Evolutionary conservation across 2,797 vertebrate species (phyloP).

Genomic region (Myotis myotis): DNA sequence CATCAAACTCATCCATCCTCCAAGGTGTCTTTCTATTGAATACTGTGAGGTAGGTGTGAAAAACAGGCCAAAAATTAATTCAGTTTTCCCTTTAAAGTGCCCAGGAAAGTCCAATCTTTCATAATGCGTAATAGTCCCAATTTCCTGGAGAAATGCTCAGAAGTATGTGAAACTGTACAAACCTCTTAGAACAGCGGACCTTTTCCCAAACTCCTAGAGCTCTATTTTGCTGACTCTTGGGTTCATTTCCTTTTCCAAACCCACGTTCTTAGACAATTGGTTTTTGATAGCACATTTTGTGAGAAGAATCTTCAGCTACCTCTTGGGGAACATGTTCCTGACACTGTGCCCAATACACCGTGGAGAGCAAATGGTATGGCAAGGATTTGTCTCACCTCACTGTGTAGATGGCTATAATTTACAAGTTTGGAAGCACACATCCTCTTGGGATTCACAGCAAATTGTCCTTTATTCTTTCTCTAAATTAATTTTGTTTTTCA

Average conservation of each 20-base stretch:
- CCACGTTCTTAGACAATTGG: conserved; percentile 66
- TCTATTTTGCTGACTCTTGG: conserved; percentile 4
- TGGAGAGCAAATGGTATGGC: conserved; percentile 55
- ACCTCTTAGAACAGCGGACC: conserved; percentile 60
- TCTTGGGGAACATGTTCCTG: conserved; percentile 59
- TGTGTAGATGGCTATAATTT: conserved; percentile 67
- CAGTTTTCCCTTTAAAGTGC: conserved; percentile 77
- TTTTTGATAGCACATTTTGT: conserved; percentile 72
- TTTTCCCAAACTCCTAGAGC: conserved; percentile 71
- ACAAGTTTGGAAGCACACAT: conserved; percentile 69
- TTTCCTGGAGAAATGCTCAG: conserved; percentile 81
- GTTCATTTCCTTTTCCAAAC: conserved; percentile 76
- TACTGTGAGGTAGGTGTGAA: conserved; percentile 76
- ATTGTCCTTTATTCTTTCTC: conserved; percentile 47
- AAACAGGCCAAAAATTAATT: conserved; percentile 81
- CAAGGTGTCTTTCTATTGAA: conserved; percentile 66
- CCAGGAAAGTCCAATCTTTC: conserved; percentile 78
- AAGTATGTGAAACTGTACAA: conserved; percentile 72
- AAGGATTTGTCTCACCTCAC: conserved; percentile 44
- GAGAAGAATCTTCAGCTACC: conserved; percentile 74
- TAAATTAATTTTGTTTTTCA: conserved; percentile 74
- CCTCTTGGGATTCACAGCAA: conserved; percentile 44
- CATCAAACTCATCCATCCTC: conserved; percentile 52
- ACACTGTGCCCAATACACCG: conserved; percentile 32
- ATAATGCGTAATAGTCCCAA: conserved; percentile 65